Evolutionary conservation across 2,113 vertebrate species (phyloP).

Genomic region (Nestor notabilis): DNA sequence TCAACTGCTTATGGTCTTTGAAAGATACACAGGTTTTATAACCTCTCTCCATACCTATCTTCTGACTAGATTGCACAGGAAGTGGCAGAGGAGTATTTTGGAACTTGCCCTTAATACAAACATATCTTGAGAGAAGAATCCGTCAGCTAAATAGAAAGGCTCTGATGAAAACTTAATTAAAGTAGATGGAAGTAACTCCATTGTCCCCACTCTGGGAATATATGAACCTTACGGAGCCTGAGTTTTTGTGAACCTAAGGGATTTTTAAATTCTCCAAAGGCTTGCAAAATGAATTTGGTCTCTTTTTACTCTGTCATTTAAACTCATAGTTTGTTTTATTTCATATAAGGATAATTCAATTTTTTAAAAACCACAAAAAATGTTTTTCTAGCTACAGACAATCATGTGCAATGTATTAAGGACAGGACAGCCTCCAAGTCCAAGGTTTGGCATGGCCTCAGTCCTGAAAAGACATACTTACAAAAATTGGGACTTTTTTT

Average conservation of each 20-base stretch:
- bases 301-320: slow-evolving; percentile 47
- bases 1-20: neutral
- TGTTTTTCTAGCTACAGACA: slow-evolving; percentile 59
- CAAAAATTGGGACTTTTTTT: neutral
- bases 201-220: neutral
- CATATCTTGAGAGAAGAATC: neutral
- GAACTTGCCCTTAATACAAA: neutral
- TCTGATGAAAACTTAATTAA: slow-evolving; percentile 26
- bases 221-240: neutral
- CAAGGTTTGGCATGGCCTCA: slow-evolving; percentile 52
- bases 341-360: slow-evolving; percentile 52
- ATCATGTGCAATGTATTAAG: slow-evolving; percentile 64
- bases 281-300: slow-evolving; percentile 42
- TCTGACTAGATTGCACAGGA: neutral
- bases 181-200: neutral
- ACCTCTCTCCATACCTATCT: neutral
- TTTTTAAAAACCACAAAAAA: slow-evolving; percentile 38
- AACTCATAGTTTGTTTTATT: slow-evolving; percentile 47
- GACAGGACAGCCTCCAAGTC: slow-evolving; percentile 37
- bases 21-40: neutral
- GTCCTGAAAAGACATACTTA: slow-evolving; percentile 28
- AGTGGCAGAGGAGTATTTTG: neutral
- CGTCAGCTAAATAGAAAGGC: neutral
- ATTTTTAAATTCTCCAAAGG: slow-evolving; percentile 33
- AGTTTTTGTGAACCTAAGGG: slow-evolving; percentile 34